Conservation (phyloP, 2,797 vertebrate species). For the Sebastes reedi region DNA sequence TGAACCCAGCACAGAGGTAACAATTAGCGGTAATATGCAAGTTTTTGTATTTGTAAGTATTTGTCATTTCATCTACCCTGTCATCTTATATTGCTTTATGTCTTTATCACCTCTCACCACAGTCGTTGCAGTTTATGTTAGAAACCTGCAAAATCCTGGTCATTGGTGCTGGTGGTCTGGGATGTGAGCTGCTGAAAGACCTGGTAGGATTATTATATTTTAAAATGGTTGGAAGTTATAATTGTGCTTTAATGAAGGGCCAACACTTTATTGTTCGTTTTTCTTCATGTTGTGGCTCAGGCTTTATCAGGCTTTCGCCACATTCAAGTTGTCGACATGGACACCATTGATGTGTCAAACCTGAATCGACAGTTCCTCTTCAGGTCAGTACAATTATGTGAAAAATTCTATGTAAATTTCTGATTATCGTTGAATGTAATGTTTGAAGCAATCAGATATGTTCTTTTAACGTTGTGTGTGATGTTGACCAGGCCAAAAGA, state of each 20-base stretch:
- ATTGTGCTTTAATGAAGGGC: background rate
- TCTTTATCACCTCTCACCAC: slow-evolving; percentile 27
- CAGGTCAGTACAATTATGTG: slow-evolving; percentile 80
- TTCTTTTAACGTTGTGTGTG: background rate
- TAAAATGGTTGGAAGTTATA: slow-evolving; percentile 55
- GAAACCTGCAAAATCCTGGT: slow-evolving; percentile 93
- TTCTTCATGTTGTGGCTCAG: slow-evolving; percentile 59
- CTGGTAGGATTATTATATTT: slow-evolving; percentile 81
- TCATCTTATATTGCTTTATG: background rate
- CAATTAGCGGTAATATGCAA: background rate
- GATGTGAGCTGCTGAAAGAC: slow-evolving; percentile 95
- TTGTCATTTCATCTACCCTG: background rate
- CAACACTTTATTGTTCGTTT: background rate
- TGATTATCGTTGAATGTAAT: background rate
- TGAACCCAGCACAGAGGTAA: slow-evolving; percentile 95
- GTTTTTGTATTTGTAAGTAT: background rate
- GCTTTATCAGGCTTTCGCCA: slow-evolving; percentile 90
- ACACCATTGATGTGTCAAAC: slow-evolving; percentile 94
- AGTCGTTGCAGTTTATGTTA: slow-evolving; percentile 92
- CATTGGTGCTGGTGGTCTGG: slow-evolving; percentile 94
- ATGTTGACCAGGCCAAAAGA: slow-evolving; percentile 85
- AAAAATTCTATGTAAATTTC: background rate
- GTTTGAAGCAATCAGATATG: background rate
- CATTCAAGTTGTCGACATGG: slow-evolving; percentile 95
- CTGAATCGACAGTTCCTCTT: slow-evolving; percentile 94